Percentiles rank a stretch among this genome's conserved stretches.
phyloP scores from a whole-genome alignment of 2,113 vertebrate genomes.

The Lutjanus erythropterus region DNA sequence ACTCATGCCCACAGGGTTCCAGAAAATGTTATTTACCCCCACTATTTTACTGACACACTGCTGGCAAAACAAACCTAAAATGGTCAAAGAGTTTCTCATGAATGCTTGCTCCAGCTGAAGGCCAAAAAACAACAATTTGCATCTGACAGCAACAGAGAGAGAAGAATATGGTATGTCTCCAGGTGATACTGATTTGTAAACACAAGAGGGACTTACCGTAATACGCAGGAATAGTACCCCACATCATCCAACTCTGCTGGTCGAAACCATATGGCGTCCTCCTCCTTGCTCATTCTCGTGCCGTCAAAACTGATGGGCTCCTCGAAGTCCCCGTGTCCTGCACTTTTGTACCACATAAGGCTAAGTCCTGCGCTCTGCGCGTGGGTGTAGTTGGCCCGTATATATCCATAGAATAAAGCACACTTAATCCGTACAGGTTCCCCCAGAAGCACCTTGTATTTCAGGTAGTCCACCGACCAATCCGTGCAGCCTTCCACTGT shows the following conservation, averaged over 20 bases:
- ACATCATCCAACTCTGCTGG: conserved; percentile 94
- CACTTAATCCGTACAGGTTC: conserved; percentile 99
- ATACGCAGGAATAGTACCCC: conserved; percentile 96
- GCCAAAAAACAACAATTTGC: not conserved
- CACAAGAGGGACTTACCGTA: conserved; percentile 70
- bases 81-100: not conserved
- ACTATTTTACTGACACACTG: conserved; percentile 35
- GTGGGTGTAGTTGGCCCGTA: conserved; percentile 97
- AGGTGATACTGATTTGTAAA: not conserved
- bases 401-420: conserved; percentile 98
- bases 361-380: conserved; percentile 98
- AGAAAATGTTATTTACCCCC: conserved; percentile 45
- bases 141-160: not conserved
- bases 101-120: not conserved
- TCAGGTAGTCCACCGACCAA: conserved; percentile 99
- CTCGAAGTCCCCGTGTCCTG: conserved; percentile 94
- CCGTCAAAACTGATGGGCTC: conserved; percentile 99
- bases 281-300: conserved; percentile 97
- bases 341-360: conserved; percentile 99
- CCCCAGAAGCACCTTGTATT: conserved; percentile 96
- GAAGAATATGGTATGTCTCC: not conserved
- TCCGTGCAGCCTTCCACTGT: conserved; percentile 98
- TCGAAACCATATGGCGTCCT: conserved; percentile 98
- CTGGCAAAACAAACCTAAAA: conserved; percentile 26
- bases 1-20: conserved; percentile 19